Percentiles rank a stretch among this genome's conserved stretches.
Evolutionary conservation across 2,113 vertebrate species (phyloP).

Genomic region (Agapornis roseicollis): DNA sequence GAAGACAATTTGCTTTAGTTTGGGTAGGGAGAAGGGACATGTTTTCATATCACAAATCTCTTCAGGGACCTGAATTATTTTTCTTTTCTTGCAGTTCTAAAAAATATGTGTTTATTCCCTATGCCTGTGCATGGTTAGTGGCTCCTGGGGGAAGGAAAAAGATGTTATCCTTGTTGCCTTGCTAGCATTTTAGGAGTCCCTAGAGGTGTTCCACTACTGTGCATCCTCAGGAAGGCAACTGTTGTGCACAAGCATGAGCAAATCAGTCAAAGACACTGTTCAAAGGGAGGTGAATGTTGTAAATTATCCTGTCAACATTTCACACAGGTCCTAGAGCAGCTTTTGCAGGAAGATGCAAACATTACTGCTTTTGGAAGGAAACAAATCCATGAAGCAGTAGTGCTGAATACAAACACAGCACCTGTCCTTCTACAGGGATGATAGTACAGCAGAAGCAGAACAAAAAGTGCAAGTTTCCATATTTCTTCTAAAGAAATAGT

Average conservation of each 20-base stretch:
- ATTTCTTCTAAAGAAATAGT: background rate
- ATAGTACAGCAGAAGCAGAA: background rate
- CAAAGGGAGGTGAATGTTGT: background rate
- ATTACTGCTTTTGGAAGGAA: background rate
- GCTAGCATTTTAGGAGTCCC: constrained; percentile 3
- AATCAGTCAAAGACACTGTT: background rate
- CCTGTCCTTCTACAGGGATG: background rate
- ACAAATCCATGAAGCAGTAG: background rate
- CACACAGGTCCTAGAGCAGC: background rate
- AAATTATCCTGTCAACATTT: background rate
- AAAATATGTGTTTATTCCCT: constrained; percentile 10
- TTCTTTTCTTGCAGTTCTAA: background rate
- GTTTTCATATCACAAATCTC: background rate
- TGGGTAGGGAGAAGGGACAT: background rate
- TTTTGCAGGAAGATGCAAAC: background rate
- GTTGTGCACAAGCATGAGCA: fast-evolving
- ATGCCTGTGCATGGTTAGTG: background rate
- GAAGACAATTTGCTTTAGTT: background rate
- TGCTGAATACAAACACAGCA: background rate
- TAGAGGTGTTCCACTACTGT: background rate
- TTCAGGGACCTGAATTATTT: background rate
- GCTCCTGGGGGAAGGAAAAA: background rate
- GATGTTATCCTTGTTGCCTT: background rate
- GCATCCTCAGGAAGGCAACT: background rate
- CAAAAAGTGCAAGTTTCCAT: background rate